phyloP scores from a whole-genome alignment of 2,888 invertebrate species.

The Dryomyza anilis region DNA sequence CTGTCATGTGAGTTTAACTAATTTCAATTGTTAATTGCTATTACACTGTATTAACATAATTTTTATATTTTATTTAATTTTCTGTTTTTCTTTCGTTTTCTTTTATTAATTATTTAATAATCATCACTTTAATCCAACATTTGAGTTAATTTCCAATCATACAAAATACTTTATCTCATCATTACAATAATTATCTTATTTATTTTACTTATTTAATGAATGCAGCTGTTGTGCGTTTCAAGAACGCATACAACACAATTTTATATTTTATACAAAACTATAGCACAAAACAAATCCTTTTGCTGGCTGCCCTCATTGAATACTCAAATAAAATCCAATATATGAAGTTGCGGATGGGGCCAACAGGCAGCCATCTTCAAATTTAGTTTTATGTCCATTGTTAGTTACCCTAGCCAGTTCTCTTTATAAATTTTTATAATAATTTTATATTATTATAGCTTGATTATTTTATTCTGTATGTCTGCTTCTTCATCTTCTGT shows the following conservation, averaged over 20 bases:
- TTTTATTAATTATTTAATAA: slow-evolving; percentile 41
- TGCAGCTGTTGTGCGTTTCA: not conserved
- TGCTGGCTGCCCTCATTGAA: not conserved
- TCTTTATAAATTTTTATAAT: no score
- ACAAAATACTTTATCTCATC: slow-evolving; percentile 23
- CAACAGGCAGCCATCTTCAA: no score
- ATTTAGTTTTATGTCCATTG: no score
- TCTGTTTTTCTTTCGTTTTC: not conserved
- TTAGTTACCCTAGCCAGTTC: slow-evolving; percentile 3
- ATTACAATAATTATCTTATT: not conserved
- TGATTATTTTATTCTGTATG: not conserved
- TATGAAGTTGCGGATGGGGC: no score
- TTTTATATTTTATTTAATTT: no score
- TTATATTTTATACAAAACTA: slow-evolving; percentile 31
- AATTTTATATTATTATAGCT: no score
- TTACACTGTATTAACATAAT: not conserved
- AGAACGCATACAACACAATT: slow-evolving; percentile 7
- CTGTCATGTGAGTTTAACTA: not conserved
- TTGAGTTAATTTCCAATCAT: slow-evolving; percentile 37
- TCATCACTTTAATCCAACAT: slow-evolving; percentile 44
- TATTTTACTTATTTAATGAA: not conserved
- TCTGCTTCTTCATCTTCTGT: not conserved
- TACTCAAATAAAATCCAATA: no score
- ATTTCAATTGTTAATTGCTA: slow-evolving; percentile 23
- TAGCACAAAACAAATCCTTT: slow-evolving; percentile 9